Conservation (phyloP, 2,888 invertebrate species). For the Falcaria lacertinaria region DNA sequence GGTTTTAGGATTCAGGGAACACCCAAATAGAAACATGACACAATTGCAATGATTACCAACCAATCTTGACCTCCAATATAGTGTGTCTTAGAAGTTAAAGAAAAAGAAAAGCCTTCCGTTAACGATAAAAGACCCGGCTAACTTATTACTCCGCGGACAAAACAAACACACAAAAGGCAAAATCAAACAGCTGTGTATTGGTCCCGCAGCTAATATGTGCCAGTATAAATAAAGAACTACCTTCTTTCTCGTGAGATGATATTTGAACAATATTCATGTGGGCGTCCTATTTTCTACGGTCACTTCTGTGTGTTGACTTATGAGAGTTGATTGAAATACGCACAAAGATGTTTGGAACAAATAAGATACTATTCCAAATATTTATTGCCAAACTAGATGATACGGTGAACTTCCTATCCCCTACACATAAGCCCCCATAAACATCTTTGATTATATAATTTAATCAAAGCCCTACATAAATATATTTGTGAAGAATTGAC, state of each 20-base stretch:
- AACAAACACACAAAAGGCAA: slow-evolving; percentile 19
- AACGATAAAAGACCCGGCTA: neutral
- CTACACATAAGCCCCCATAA: too few relatives aligned
- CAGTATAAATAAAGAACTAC: slow-evolving; percentile 9
- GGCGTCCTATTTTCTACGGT: neutral
- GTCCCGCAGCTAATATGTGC: slow-evolving; percentile 12
- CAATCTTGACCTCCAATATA: neutral
- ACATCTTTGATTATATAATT: too few relatives aligned
- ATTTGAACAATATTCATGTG: slow-evolving; percentile 1
- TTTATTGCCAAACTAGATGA: too few relatives aligned
- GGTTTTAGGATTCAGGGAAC: too few relatives aligned
- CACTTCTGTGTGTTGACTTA: neutral
- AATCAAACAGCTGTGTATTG: slow-evolving; percentile 32
- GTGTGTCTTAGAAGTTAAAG: neutral
- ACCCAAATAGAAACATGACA: too few relatives aligned
- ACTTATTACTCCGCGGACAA: slow-evolving; percentile 17
- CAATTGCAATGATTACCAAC: too few relatives aligned
- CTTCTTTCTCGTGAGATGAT: neutral
- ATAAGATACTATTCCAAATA: too few relatives aligned
- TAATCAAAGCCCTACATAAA: too few relatives aligned
- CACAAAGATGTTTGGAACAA: too few relatives aligned
- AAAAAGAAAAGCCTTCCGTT: neutral
- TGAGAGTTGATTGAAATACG: too few relatives aligned
- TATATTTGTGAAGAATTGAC: too few relatives aligned
- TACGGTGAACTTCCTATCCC: too few relatives aligned